Evolutionary conservation across 1,140 invertebrate genomes (phyloP).

Genomic region (Diorhabda sublineata): DNA sequence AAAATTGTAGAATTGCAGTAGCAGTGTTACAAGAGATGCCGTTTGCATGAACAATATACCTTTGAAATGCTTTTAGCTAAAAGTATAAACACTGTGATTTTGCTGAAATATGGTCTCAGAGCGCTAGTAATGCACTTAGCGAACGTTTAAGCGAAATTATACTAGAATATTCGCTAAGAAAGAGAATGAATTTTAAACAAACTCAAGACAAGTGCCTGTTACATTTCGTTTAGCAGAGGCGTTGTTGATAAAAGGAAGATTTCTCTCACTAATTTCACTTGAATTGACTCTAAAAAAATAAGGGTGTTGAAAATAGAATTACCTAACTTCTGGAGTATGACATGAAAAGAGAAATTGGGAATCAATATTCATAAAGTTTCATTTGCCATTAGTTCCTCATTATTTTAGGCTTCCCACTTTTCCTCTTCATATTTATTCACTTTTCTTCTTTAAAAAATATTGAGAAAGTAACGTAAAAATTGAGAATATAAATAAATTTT

Average conservation of each 20-base stretch:
- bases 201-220: slow-evolving; percentile 20
- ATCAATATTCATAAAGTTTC: too few species aligned
- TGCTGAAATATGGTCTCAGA: slow-evolving; percentile 19
- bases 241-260: background rate
- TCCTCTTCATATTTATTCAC: too few species aligned
- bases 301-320: too few species aligned
- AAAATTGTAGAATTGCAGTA: background rate
- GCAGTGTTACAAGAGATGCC: slow-evolving; percentile 9
- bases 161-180: slow-evolving; percentile 15
- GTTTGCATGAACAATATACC: slow-evolving; percentile 17
- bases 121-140: slow-evolving; percentile 18
- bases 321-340: too few species aligned
- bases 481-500: too few species aligned
- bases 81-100: slow-evolving; percentile 18
- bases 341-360: too few species aligned
- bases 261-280: too few species aligned
- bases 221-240: slow-evolving; percentile 8
- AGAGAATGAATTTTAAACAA: slow-evolving; percentile 20
- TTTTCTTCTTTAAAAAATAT: too few species aligned
- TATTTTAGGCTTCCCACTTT: too few species aligned
- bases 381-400: too few species aligned
- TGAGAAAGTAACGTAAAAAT: too few species aligned
- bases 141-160: slow-evolving; percentile 18
- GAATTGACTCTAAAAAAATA: too few species aligned
- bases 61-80: slow-evolving; percentile 12